Base-by-base conservation (phyloP, 2,888 invertebrate genomes). In the Chaetoderma sp. region DNA sequence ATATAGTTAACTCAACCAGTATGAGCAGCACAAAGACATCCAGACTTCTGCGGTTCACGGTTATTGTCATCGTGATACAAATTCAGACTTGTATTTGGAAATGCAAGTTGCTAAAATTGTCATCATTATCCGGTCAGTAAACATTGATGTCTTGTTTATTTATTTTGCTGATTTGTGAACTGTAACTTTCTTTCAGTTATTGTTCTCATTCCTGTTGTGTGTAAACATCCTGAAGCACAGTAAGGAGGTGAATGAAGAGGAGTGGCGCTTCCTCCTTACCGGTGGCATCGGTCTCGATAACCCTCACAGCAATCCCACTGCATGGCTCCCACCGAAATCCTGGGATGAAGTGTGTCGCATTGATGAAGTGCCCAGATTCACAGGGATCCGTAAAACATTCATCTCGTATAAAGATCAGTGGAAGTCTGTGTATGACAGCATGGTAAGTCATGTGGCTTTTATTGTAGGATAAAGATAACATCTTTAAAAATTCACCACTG, bases 191-290 rank as follows among this genome's bases (percentile, higher is more conserved):
- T n/a, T n/a, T 0, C 78, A 87, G 86, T 71, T 88, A 42, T 80
- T 88, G 49, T 88, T 88, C 76, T 87, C 87, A 5, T 87, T 88
- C 78, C 65, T 88, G 61, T 78, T 88, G 45, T 86, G 86, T 68
- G 80, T 85, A 25, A 88, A 88, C 76, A 78, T 88, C 42, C 74
- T 86, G 64, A 87, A 87, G 72, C 83, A 85, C 65, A 75, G 80
- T 47, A 83, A 84, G 33, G 77, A 82, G 59, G 79, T 88, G 0
- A 76, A 83, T 56, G 86, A 94, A 42, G 78, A 88, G 0, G 92
- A 95, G 81, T 95, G 95, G 91, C 90, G 94, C 89, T 96, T 96
- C 86, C 87, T 97, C 23, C 83, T 97, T 72, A 95, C 94, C 0
- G 96, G 96, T 30, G 95, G 94, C 44, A 90, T 93, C 47, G 92